These are phyloP conservation scores for Agapornis roseicollis DNA, from an alignment of 2,113 vertebrate species.

Conservation along the genomic window DNA sequence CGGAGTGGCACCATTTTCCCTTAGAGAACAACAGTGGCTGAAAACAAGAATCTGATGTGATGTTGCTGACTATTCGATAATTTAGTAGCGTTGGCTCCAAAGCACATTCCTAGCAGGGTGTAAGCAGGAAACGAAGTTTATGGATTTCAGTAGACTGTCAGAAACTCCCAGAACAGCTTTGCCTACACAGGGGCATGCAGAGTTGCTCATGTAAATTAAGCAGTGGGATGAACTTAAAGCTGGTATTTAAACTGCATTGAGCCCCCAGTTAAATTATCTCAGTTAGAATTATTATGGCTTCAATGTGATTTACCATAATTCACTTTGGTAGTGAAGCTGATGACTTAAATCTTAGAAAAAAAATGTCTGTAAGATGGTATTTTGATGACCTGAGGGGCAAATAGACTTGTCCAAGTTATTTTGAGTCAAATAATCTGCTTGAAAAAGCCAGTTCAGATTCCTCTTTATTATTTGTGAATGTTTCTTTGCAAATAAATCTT, in stretches of 20 bases:
- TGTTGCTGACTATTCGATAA: neutral
- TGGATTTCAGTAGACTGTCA: neutral
- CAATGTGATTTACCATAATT: neutral
- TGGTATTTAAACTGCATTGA: neutral
- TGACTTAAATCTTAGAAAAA: neutral
- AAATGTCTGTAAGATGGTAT: neutral
- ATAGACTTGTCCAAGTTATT: neutral
- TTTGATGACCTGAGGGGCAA: neutral
- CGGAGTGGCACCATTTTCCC: neutral
- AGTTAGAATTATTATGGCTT: neutral
- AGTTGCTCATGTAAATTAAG: neutral
- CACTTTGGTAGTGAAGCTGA: neutral
- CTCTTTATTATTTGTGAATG: neutral
- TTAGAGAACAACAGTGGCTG: neutral
- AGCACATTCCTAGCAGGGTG: neutral
- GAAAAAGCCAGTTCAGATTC: neutral
- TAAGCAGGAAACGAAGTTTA: neutral
- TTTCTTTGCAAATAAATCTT: conserved; percentile 35
- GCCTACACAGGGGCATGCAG: neutral
- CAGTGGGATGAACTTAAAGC: neutral
- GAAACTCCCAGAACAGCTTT: neutral
- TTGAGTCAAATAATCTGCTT: conserved; percentile 23
- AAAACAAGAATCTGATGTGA: neutral
- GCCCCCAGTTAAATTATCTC: neutral
- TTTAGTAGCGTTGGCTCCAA: neutral